These are phyloP conservation scores for Philaenus spumarius DNA, from an alignment of 1,140 invertebrate genomes.

Conservation along the genomic window DNA sequence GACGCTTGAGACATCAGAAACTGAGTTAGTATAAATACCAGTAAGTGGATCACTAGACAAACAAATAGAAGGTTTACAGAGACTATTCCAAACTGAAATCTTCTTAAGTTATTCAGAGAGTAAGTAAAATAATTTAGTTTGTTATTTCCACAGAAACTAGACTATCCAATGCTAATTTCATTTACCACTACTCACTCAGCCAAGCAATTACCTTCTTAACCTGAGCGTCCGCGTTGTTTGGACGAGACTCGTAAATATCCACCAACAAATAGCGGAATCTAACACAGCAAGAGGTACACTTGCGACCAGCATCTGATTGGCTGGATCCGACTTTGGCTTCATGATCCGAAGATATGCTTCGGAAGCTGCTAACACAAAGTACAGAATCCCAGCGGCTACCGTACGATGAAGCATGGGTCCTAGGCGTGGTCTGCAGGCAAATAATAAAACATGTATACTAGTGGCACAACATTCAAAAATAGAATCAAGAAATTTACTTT, in stretches of 20 bases:
- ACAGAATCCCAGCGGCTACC: slow-evolving; percentile 70
- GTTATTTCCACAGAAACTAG: no score
- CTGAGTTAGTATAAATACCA: no score
- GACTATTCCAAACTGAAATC: no score
- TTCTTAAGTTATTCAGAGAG: no score
- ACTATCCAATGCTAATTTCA: no score
- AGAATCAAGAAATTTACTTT: no score
- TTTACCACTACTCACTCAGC: no score
- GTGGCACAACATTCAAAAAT: no score
- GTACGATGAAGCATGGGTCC: slow-evolving; percentile 81
- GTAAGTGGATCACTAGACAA: no score
- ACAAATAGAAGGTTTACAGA: no score
- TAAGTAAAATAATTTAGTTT: no score
- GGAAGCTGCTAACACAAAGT: slow-evolving; percentile 73
- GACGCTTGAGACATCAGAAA: no score
- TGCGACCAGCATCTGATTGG: slow-evolving; percentile 60
- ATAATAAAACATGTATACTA: slow-evolving; percentile 14
- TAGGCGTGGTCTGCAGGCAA: slow-evolving; percentile 61
- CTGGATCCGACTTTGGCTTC: slow-evolving; percentile 55
- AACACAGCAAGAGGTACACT: slow-evolving; percentile 64
- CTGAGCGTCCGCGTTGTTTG: slow-evolving; percentile 82
- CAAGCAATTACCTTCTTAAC: slow-evolving; percentile 60
- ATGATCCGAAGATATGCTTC: slow-evolving; percentile 75
- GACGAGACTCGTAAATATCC: slow-evolving; percentile 85
- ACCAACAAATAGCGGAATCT: slow-evolving; percentile 66